Evolutionary conservation across 2,888 invertebrate species (phyloP), one percentile per base, ranked within the genome.

Genomic region (Leucophenga montana): DNA sequence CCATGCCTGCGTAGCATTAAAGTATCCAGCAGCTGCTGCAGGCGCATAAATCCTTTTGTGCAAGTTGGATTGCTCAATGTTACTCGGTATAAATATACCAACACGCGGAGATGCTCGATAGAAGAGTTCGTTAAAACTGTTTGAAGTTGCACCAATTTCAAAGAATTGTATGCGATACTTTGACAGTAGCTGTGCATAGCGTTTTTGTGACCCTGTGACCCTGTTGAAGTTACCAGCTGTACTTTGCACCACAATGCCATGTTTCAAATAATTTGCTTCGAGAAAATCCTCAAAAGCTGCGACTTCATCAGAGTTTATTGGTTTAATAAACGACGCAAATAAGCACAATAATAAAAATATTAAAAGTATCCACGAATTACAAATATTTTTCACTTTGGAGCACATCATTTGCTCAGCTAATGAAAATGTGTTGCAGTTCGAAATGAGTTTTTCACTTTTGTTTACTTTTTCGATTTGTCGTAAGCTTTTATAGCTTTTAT

Each of bases 1-100:
- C 86, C 87, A 87, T 3, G 84, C 82, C 64, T 80, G 85, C 6
- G 80, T 78, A 33, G 75, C 77, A 72, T 86, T 86, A 68, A 86
- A 86, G 69, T 71, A 78, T 13, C 79, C 77, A 11, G 57, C 75
- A 64, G 66, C 44, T 0, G 84, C 83, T 39, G 84, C 77, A 8
- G 66, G 53, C 22, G 71, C 53, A 20, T 82, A 77, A 20, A 86
- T 74, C 22, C 57, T 44, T 11, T 54, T 20, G 56, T 77, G 71
- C 53, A 62, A 59, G 16, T 67, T 64, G 14, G 69, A 4, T 44
- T 48, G 33, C 72, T 9, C 67, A 39, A 16, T 16, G 57, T 22
- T 22, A 48, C 16, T 9, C 18, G 75, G 68, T 59, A 86, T 75
- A 48, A 85, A 79, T 11, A 87, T 66, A 2, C 78, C 87, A 33